Evolutionary conservation across 1,140 invertebrate species (phyloP), one percentile per base, ranked within the genome.

Genomic region (Mercenaria mercenaria): DNA sequence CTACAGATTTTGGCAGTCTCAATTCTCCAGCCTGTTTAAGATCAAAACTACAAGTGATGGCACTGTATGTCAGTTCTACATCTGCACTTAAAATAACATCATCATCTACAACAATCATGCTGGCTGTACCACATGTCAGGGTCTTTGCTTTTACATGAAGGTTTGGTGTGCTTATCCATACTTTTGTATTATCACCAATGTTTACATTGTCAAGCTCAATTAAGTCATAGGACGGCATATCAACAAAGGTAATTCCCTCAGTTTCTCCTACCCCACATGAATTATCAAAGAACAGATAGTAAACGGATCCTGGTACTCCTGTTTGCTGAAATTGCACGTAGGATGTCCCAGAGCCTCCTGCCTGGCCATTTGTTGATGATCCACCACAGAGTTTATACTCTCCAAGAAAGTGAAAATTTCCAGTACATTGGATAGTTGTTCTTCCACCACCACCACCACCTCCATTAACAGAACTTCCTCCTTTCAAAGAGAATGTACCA

Each of bases 361-460:
- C 88, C 37, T 92, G 82, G 1, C 90, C 91, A 15, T 1, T 61
- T 20, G 29, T 18, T 8, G 93, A 92, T 26, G 87, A 91, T 18
- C 93, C 93, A 80, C 93, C 93, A 56, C 77, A 76, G 23, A 92
- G 43, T n/a, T 52, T 85, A 41, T 84, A 91, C 0, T 50, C 82
- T 39, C 93, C 93, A 50, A 89, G 91, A 52, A 84, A 94, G 56
- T 93, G 90, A 83, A 91, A 93, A 41, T 90, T 81, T 47, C 82
- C 85, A 39, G 47, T 59, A 15, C 88, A 61, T n/a, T 59, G 41
- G n/a, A 94, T 20, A 15, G 67, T 37, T 20, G 92, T 85, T 67
- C 94, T 83, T 3, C 94, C 94, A 52, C 94, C 94, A 29, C 92
- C 93, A 37, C 94, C 93, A 56, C 92, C 94, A 77, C 91, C 91